phyloP scores from a whole-genome alignment of 2,888 invertebrate genomes.

The Timema podura region DNA sequence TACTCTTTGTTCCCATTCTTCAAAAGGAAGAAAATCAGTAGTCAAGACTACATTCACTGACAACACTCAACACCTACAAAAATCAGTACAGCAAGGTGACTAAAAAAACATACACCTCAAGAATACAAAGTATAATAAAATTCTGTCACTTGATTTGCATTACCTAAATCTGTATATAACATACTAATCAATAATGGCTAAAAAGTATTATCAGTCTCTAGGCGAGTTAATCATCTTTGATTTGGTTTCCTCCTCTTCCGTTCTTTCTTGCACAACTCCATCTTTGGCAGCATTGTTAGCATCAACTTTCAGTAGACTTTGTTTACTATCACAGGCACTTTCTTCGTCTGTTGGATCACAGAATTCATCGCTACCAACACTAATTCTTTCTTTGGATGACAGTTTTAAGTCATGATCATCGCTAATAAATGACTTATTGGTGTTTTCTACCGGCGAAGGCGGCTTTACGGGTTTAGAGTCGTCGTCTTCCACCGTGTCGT shows the following conservation, averaged over 20 bases:
- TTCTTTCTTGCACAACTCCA: slow-evolving; percentile 21
- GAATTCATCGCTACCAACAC: slow-evolving; percentile 3
- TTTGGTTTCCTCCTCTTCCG: slow-evolving; percentile 31
- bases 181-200: slow-evolving; percentile 31
- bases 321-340: slow-evolving; percentile 52
- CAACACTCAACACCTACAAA: slow-evolving; percentile 33
- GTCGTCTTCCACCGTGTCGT: slow-evolving; percentile 12
- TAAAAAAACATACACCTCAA: slow-evolving; percentile 32
- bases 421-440: neutral
- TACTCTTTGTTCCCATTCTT: neutral
- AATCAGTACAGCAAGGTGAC: slow-evolving; percentile 34
- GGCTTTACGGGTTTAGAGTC: neutral
- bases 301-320: slow-evolving; percentile 42
- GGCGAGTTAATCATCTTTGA: slow-evolving; percentile 31
- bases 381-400: slow-evolving; percentile 14
- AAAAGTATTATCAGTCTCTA: slow-evolving; percentile 33
- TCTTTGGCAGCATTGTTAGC: slow-evolving; percentile 31
- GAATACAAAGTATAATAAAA: slow-evolving; percentile 26
- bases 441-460: neutral
- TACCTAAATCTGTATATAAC: slow-evolving; percentile 27
- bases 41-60: slow-evolving; percentile 23
- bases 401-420: slow-evolving; percentile 10
- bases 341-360: slow-evolving; percentile 32
- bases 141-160: slow-evolving; percentile 28
- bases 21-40: neutral